Conservation (phyloP, 23 tunicate genomes). For the Ascidia mentula region DNA sequence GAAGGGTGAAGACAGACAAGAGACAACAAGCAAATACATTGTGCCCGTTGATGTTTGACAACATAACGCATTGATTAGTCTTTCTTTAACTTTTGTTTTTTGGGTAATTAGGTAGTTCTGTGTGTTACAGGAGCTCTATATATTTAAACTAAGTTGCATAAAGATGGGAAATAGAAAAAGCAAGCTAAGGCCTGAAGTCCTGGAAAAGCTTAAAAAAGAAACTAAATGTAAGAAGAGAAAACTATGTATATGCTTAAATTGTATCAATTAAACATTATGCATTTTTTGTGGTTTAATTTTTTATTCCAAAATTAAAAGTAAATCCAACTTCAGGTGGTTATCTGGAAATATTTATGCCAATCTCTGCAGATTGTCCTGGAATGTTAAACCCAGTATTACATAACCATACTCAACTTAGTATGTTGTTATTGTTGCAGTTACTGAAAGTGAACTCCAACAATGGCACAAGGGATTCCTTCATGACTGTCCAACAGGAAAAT, state of each 20-base stretch:
- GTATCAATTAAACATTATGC: neutral
- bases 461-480: slow-evolving; percentile 98
- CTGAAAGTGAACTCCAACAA: slow-evolving; percentile 89
- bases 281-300: too few species aligned
- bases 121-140: too few species aligned
- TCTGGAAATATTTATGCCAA: neutral
- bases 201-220: slow-evolving; percentile 67
- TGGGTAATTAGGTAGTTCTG: too few species aligned
- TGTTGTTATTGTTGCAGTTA: slow-evolving; percentile 69
- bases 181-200: slow-evolving; percentile 75
- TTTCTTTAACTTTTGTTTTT: too few species aligned
- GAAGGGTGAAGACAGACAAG: too few species aligned
- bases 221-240: slow-evolving; percentile 71
- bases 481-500: slow-evolving; percentile 98
- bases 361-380: neutral
- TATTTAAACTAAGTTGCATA: too few species aligned
- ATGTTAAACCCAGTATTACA: neutral
- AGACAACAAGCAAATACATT: too few species aligned
- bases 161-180: slow-evolving; percentile 92
- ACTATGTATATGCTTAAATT: neutral
- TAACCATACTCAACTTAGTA: neutral
- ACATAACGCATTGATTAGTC: too few species aligned
- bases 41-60: too few species aligned
- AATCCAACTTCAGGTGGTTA: too few species aligned
- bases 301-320: too few species aligned